Base-by-base conservation (phyloP, 2,113 vertebrate species). In the Ceuthmochares aereus region DNA sequence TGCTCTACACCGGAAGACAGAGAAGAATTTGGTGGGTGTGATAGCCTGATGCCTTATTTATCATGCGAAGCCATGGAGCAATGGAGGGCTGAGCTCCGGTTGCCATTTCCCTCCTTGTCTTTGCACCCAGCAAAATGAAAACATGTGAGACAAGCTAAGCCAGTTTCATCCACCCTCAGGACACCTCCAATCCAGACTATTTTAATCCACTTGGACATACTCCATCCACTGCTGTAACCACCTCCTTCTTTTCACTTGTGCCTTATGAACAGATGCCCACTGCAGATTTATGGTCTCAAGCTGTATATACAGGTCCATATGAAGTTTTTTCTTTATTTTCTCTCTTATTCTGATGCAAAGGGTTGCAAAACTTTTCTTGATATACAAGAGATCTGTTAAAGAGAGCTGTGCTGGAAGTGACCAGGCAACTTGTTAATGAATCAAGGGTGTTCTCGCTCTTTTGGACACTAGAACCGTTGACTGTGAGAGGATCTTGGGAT, bases 51-150 rank as follows among this genome's bases (percentile, higher is more conserved):
- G 36, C 77, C 58, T 92, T 95, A 89, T 95, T 93, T 93, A 91
- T 77, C 67, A 66, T 9, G 2, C 36, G 47, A 84, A 84, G 66
- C 45, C 6, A 5, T 63, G 63, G 56, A 89, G 80, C 55, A 25
- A 26, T 21, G 25, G 87, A 91, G 90, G 84, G 52, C 52, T 52
- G 86, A 93, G 86, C 76, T 92, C 86, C 5, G 8, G 73, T 51
- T 90, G 68, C 72, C 43, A 52, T 75, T 95, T 96, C 84, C 89
- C 76, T 89, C 79, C 63, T 85, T 43, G 37, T 55, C 40, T 45
- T 73, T 70, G 55, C 40, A 86, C 15, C 64, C 60, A 74, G 52
- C 42, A 55, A 87, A 93, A 81, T 63, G 74, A 95, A 89, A 64
- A 32, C 52, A 51, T 54, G 56, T 42, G 52, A 52, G 56, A 82